phyloP scores from a whole-genome alignment of 2,113 vertebrate species.

The Corythornis vintsioides region DNA sequence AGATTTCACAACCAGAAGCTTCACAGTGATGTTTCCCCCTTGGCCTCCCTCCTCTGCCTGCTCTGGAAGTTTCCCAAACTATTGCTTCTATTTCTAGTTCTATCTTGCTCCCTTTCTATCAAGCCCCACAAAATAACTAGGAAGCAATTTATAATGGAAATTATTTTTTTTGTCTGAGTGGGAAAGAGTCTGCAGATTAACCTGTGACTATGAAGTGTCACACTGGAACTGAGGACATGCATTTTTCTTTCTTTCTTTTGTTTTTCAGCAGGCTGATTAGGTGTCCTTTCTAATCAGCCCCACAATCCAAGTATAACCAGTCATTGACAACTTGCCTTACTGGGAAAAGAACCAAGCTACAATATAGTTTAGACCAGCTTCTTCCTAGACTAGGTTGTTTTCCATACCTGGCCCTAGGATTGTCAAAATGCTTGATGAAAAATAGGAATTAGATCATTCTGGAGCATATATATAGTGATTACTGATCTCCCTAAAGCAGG shows the following conservation, averaged over 20 bases:
- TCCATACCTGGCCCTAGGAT: not conserved
- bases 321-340: not conserved
- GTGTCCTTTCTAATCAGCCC: not conserved
- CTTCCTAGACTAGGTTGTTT: not conserved
- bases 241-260: not conserved
- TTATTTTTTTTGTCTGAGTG: not conserved
- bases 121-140: not conserved
- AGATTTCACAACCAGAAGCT: not conserved
- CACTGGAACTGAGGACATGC: rapidly evolving
- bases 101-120: not conserved
- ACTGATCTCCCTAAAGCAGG: not conserved
- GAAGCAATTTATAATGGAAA: not conserved
- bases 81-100: not conserved
- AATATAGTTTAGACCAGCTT: not conserved
- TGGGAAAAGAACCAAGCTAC: not conserved
- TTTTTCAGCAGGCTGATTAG: not conserved
- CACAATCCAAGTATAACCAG: not conserved
- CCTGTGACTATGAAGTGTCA: not conserved
- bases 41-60: rapidly evolving
- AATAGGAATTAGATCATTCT: not conserved
- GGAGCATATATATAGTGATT: not conserved
- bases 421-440: not conserved
- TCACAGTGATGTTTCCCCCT: not conserved
- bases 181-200: not conserved
- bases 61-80: not conserved